Evolutionary conservation across 2,888 invertebrate species (phyloP).

Genomic region (Myopa tessellatipennis): DNA sequence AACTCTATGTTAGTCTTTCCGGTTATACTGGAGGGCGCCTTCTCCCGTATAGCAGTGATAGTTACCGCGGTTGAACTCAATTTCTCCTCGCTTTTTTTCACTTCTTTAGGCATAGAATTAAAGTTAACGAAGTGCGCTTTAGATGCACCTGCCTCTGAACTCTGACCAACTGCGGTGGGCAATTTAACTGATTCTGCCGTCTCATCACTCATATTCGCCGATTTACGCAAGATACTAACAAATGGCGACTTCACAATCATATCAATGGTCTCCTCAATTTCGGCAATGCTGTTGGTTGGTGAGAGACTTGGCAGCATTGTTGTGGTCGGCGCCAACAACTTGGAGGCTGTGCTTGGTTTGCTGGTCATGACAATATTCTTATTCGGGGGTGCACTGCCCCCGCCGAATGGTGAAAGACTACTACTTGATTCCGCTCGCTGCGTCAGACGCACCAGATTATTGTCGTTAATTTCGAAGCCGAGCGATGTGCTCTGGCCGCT

Average conservation of each 20-base stretch:
- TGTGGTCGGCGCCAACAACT: slow-evolving; percentile 42
- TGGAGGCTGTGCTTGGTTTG: slow-evolving; percentile 33
- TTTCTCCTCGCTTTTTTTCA: slow-evolving; percentile 42
- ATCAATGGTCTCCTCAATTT: slow-evolving; percentile 66
- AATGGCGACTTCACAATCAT: slow-evolving; percentile 64
- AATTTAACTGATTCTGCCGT: slow-evolving; percentile 36
- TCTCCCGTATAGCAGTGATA: not conserved
- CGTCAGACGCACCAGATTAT: slow-evolving; percentile 57
- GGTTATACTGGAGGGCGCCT: not conserved
- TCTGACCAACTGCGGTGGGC: not conserved
- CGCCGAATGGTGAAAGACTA: slow-evolving; percentile 45
- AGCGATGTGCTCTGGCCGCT: slow-evolving; percentile 57
- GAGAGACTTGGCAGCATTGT: slow-evolving; percentile 46
- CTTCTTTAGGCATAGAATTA: slow-evolving; percentile 34
- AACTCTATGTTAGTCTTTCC: not conserved
- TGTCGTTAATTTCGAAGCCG: slow-evolving; percentile 66
- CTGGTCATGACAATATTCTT: slow-evolving; percentile 36
- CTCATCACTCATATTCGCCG: slow-evolving; percentile 51
- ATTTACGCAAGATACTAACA: slow-evolving; percentile 62
- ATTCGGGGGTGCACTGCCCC: slow-evolving; percentile 29
- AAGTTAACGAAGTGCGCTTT: not conserved
- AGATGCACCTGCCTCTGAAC: slow-evolving; percentile 30
- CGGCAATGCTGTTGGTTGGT: slow-evolving; percentile 51
- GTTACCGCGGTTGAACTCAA: slow-evolving; percentile 37
- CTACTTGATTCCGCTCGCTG: slow-evolving; percentile 51